phyloP scores from a whole-genome alignment of 2,888 invertebrate genomes.

The Octonoba sinensis region DNA sequence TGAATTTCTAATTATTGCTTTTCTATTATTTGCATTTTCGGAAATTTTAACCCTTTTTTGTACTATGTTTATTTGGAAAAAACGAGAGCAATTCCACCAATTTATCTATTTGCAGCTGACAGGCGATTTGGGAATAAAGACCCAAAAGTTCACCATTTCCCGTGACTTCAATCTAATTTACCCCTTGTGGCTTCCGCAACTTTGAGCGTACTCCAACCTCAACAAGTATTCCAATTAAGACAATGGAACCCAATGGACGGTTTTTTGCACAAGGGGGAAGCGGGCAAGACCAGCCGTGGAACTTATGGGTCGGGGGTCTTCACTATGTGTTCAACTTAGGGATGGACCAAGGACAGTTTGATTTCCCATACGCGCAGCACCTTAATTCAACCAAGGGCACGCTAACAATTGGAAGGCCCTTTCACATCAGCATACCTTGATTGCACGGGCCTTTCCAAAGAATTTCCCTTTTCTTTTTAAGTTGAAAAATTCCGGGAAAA shows the following conservation, averaged over 20 bases:
- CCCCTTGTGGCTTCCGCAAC: conserved; percentile 87
- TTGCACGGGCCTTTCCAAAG: conserved; percentile 91
- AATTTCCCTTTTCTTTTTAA: conserved; percentile 72
- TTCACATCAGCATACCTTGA: conserved; percentile 87
- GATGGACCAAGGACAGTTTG: conserved; percentile 85
- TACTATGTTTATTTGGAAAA: too few species aligned
- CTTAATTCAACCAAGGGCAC: conserved; percentile 95
- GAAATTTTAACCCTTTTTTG: too few species aligned
- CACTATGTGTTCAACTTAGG: conserved; percentile 93
- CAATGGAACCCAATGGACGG: conserved; percentile 89
- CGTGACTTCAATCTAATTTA: conserved; percentile 93
- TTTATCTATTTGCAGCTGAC: conserved; percentile 77
- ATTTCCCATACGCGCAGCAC: conserved; percentile 83
- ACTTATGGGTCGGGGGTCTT: conserved; percentile 88
- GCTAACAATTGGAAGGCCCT: conserved; percentile 86
- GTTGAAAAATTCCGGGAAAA: too few species aligned
- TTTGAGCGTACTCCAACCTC: conserved; percentile 83
- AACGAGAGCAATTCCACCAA: not conserved
- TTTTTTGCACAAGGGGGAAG: conserved; percentile 92
- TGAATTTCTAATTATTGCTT: too few species aligned
- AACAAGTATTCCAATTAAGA: conserved; percentile 81
- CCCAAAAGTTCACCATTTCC: conserved; percentile 82
- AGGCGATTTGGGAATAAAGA: conserved; percentile 79
- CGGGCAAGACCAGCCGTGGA: conserved; percentile 92
- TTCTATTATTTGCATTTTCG: too few species aligned